Conservation (phyloP, 2,888 invertebrate genomes). For the Agrilus biguttatus region DNA sequence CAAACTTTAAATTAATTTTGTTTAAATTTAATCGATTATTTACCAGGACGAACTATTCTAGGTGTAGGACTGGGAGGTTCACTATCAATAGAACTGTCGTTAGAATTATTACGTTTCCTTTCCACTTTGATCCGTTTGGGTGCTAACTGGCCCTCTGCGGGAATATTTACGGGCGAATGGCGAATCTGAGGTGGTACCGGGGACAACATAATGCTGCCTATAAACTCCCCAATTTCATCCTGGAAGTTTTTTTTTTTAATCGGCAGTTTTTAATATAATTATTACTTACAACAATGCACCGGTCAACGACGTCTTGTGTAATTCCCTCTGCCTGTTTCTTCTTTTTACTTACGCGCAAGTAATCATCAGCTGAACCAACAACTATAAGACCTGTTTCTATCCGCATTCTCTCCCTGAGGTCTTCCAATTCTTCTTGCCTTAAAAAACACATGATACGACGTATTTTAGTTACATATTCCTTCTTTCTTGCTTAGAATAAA, state of each 20-base stretch:
- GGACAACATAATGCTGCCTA: conserved; percentile 41
- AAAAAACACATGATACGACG: conserved; percentile 16
- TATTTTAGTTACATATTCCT: not conserved
- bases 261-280: not conserved
- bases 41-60: conserved; percentile 29
- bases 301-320: conserved; percentile 67
- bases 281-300: conserved; percentile 48
- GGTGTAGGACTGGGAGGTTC: conserved; percentile 37
- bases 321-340: conserved; percentile 60
- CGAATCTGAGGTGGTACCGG: conserved; percentile 42
- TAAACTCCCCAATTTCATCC: conserved; percentile 53
- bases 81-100: conserved; percentile 33
- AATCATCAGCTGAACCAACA: conserved; percentile 67
- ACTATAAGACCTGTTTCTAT: conserved; percentile 63
- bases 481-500: too few species aligned
- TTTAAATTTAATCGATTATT: not conserved
- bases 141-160: conserved; percentile 15
- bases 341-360: conserved; percentile 50
- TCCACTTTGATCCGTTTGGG: conserved; percentile 23
- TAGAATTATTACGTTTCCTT: conserved; percentile 37
- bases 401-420: conserved; percentile 58
- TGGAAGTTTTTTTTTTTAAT: conserved; percentile 15
- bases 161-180: conserved; percentile 23
- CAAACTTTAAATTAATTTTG: conserved; percentile 5
- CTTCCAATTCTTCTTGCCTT: conserved; percentile 62